Base-by-base conservation (phyloP, 1,140 invertebrate genomes). In the Drosophila carrolli region DNA sequence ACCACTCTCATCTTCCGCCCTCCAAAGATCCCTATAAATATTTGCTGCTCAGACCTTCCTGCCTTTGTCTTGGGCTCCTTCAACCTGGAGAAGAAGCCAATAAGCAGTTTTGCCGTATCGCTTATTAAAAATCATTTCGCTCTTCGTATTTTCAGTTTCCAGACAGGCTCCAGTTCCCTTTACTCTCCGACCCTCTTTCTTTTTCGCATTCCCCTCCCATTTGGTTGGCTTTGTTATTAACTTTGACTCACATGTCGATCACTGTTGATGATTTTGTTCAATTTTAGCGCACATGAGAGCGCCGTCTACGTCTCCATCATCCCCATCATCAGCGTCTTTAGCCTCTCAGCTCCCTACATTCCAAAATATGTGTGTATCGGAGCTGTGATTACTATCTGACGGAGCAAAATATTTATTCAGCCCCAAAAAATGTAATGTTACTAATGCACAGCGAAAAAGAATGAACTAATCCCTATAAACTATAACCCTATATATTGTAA, bases 91-190 rank as follows among this genome's bases (percentile, higher is more conserved):
- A 60, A 81, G 83, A 88, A 91, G 89, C 89, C 90, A 90, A 90
- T 91, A 91, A 91, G 90, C 86, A 91, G 86, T 91, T 91, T 91
- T 90, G 85, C 88, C 91, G 91, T 91, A 91, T 91, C 90, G 90
- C 78, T 91, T 91, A 91, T 91, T 91, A 91, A 91, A 91, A 91
- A 91, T 91, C 90, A 91, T 90, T 91, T 91, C 89, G 89, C 89
- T 91, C 89, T 91, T 91, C 81, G 84, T 91, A 90, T 91, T 91
- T 76, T 82, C 85, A 89, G 80, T 86, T 80, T 81, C 72, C 68
- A 72, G 68, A 57, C 66, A 38, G 54, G 66, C 67, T 71, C 38
- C 59, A 63, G 41, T 48, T 47, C 51, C 32, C 65, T 50, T 16
- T 32, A 47, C n/a, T 48, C 53, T 27, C 53, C 55, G 13, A 32